Conservation (phyloP, 2,888 invertebrate species). For the Heliconius ismenius region DNA sequence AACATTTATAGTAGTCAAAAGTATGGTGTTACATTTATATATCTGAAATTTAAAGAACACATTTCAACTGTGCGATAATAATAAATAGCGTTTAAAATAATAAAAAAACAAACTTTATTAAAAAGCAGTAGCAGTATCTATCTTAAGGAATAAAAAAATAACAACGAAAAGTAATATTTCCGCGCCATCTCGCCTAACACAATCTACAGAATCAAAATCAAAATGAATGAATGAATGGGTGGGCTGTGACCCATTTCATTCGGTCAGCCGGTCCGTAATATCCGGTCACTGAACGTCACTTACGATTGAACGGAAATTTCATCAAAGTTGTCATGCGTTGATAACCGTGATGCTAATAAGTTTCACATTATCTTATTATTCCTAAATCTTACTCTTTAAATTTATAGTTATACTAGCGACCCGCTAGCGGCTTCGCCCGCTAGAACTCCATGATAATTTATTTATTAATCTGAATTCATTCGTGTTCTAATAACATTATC, state of each 20-base stretch:
- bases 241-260: conserved; percentile 49
- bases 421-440: too few species aligned
- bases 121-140: neutral
- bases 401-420: too few species aligned
- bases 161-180: conserved; percentile 25
- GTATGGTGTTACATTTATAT: too few species aligned
- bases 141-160: conserved; percentile 23
- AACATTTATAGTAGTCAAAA: too few species aligned
- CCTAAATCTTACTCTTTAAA: neutral
- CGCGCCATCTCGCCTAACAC: conserved; percentile 34
- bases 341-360: conserved; percentile 49
- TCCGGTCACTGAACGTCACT: conserved; percentile 53
- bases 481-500: too few species aligned
- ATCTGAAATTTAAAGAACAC: neutral
- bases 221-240: conserved; percentile 43
- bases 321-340: conserved; percentile 54
- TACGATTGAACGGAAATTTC: conserved; percentile 52
- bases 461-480: too few species aligned
- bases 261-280: conserved; percentile 53
- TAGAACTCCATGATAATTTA: too few species aligned
- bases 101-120: neutral
- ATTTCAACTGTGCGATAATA: neutral
- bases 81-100: neutral
- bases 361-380: conserved; percentile 34
- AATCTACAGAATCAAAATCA: conserved; percentile 40